Evolutionary conservation across 2,888 invertebrate genomes (phyloP).

Genomic region (Flexamia atlantica): DNA sequence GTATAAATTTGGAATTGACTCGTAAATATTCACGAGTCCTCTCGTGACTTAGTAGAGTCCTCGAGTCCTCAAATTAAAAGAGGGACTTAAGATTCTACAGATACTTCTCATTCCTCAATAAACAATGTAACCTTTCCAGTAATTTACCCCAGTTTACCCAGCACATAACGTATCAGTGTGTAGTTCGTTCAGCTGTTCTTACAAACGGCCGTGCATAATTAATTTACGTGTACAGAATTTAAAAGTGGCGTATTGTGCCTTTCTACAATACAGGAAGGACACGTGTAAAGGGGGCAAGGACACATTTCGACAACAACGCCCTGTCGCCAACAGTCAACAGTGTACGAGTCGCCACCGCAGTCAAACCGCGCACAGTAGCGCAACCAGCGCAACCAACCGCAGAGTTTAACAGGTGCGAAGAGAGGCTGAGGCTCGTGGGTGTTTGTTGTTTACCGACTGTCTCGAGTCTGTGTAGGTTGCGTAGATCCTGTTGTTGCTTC

Average conservation of each 20-base stretch:
- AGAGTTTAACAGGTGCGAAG: not conserved
- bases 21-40: too few relatives aligned
- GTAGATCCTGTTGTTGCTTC: not conserved
- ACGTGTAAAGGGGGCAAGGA: slow-evolving; percentile 17
- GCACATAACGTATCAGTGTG: too few relatives aligned
- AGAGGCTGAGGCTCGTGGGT: not conserved
- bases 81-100: too few relatives aligned
- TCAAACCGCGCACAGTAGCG: not conserved
- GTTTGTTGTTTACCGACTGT: not conserved
- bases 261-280: slow-evolving; percentile 45
- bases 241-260: slow-evolving; percentile 11
- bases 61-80: too few relatives aligned
- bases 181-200: too few relatives aligned
- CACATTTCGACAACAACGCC: slow-evolving; percentile 21
- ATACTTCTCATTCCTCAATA: too few relatives aligned
- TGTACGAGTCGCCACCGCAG: not conserved
- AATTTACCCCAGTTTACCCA: too few relatives aligned
- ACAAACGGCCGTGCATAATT: too few relatives aligned
- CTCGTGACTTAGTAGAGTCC: too few relatives aligned
- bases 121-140: too few relatives aligned
- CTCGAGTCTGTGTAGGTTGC: not conserved
- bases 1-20: too few relatives aligned
- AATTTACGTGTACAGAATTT: not conserved
- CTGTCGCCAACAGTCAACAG: slow-evolving; percentile 12
- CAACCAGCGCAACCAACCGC: not conserved